Base-by-base conservation (phyloP, 2,888 invertebrate species). In the Drosophila gaucha region DNA sequence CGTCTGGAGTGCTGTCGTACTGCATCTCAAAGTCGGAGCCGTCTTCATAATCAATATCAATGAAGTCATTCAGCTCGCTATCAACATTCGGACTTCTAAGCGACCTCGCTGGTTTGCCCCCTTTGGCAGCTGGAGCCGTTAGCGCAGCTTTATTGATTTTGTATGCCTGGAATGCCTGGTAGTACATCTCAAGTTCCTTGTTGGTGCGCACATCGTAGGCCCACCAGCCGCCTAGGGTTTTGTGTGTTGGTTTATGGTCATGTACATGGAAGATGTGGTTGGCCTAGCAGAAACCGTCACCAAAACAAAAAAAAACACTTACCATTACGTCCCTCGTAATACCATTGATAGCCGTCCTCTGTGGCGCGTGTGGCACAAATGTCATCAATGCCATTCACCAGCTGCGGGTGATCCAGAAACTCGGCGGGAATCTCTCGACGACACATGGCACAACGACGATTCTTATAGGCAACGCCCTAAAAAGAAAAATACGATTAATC, bases 261-360 rank as follows among this genome's bases (percentile, higher is more conserved):
- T 67, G 52, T 46, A 63, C 41, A 54, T 47, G 57, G 54, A 46
- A 35, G 57, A 33, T 10, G 46, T 46, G 51, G 41, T 47, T 43
- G 74, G 63, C 58, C 39, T 68, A 39, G 8, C 35, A 26, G 39
- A 36, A 43, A 63, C 74, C 68, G 44, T 38, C 77, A 79, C 82
- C 83, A 62, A 41, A 20, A 30, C 9, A 4, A 1, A 28, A 1
- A 18, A 2, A 12, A 3, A 10, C 16, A 90, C 93, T 93, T 93
- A 97, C 97, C 97, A 93, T 97, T 97, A 84, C 96, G 93, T 22
- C 98, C 98, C 93, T 98, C 98, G 90, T 99, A 99, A 92, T 96
- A 99, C 98, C 98, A 99, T 86, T 97, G 97, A 87, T 95, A 96
- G 24, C 94, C 95, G 86, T 95, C 95, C 83, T 95, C 94, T 6